Evolutionary conservation across 1,140 invertebrate genomes (phyloP).

Genomic region (Chymomyza costata): DNA sequence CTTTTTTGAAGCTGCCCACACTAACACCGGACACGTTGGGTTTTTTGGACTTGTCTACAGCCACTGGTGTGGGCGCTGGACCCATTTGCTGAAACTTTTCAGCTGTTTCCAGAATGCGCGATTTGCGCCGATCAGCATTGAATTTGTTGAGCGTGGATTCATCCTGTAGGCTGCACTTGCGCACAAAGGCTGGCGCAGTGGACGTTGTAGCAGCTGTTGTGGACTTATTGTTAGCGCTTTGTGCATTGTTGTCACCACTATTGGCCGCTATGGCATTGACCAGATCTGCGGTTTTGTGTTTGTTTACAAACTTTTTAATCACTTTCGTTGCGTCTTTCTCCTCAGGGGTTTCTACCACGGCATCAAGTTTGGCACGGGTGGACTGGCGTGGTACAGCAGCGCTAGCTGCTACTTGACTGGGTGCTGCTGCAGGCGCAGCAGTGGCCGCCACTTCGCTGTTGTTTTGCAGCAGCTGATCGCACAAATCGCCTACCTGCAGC

Average conservation of each 20-base stretch:
- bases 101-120: constrained; percentile 83
- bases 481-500: constrained; percentile 62
- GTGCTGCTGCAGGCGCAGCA: background rate
- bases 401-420: background rate
- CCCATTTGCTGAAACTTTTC: constrained; percentile 83
- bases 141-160: constrained; percentile 72
- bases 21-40: constrained; percentile 86
- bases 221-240: constrained; percentile 18
- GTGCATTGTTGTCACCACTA: constrained; percentile 36
- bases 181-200: constrained; percentile 36
- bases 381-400: constrained; percentile 36
- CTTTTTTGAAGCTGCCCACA: constrained; percentile 88
- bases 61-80: constrained; percentile 35
- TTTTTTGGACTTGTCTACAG: constrained; percentile 83
- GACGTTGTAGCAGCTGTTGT: constrained; percentile 15
- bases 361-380: constrained; percentile 51
- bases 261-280: constrained; percentile 58
- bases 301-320: constrained; percentile 71
- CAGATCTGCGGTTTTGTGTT: constrained; percentile 71
- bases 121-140: constrained; percentile 77
- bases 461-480: constrained; percentile 51
- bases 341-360: constrained; percentile 57
- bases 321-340: constrained; percentile 66
- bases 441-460: background rate
- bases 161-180: constrained; percentile 74